Evolutionary conservation across 1,140 invertebrate species (phyloP).

Genomic region (Anastrepha ludens): DNA sequence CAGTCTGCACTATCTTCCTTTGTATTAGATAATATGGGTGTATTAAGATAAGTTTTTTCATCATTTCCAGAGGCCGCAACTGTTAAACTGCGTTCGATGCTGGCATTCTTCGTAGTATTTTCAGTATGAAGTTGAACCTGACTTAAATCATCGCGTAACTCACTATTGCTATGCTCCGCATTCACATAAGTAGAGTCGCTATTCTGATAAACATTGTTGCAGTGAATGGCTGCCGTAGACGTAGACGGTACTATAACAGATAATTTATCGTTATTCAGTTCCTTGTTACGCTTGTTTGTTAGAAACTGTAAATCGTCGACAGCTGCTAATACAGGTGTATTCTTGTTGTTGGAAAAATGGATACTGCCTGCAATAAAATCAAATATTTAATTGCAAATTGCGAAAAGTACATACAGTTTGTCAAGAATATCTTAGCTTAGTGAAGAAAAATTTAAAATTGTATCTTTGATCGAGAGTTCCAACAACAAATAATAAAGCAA

Average conservation of each 20-base stretch:
- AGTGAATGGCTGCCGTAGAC: background rate
- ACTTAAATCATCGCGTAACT: constrained; percentile 66
- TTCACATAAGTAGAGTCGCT: constrained; percentile 70
- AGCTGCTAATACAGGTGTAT: background rate
- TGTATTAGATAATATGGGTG: constrained; percentile 52
- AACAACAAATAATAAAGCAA: too few relatives aligned
- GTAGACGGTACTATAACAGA: background rate
- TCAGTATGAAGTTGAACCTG: constrained; percentile 62
- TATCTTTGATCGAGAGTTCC: too few relatives aligned
- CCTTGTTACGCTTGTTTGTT: background rate
- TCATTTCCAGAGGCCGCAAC: background rate
- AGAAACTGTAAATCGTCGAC: background rate
- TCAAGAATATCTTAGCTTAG: too few relatives aligned
- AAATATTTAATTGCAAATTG: constrained; percentile 10
- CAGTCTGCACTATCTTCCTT: constrained; percentile 57
- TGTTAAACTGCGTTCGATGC: constrained; percentile 53
- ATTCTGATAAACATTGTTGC: constrained; percentile 57
- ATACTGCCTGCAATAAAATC: constrained; percentile 21
- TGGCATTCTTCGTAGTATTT: constrained; percentile 63
- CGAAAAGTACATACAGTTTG: too few relatives aligned
- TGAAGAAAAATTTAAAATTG: too few relatives aligned
- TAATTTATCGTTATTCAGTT: constrained; percentile 1
- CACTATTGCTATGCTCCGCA: constrained; percentile 69
- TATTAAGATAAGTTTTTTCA: constrained; percentile 63
- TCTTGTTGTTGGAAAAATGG: background rate